These are phyloP conservation scores for Papilio polytes DNA, from an alignment of 1,140 invertebrate genomes.

Conservation along the genomic window DNA sequence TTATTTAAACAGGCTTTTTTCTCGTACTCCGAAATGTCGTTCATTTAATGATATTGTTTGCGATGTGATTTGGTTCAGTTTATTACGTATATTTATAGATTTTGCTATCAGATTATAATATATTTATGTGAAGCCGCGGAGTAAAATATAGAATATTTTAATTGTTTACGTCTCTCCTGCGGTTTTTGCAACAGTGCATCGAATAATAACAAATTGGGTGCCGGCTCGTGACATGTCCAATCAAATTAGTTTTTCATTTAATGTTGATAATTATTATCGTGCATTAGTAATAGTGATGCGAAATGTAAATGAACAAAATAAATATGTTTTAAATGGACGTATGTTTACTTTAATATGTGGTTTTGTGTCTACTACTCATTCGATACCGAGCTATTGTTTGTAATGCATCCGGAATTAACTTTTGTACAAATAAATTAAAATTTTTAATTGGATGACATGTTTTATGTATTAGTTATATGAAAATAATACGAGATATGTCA, in stretches of 20 bases:
- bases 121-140: conserved; percentile 15
- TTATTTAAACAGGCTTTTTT: background rate
- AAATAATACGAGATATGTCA: background rate
- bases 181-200: conserved; percentile 61
- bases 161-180: conserved; percentile 70
- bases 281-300: conserved; percentile 44
- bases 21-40: background rate
- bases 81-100: background rate
- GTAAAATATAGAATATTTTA: conserved; percentile 62
- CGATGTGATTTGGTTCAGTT: background rate
- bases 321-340: conserved; percentile 38
- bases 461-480: background rate
- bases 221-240: conserved; percentile 58
- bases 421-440: conserved; percentile 12
- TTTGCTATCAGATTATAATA: conserved; percentile 50
- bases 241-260: conserved; percentile 66
- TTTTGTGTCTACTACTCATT: conserved; percentile 6
- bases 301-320: conserved; percentile 35
- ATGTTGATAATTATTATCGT: conserved; percentile 48
- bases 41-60: background rate
- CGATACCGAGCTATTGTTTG: background rate
- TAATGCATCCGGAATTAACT: conserved; percentile 25
- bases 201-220: conserved; percentile 67
- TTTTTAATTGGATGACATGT: background rate
- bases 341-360: conserved; percentile 33